Conservation (phyloP, 2,797 vertebrate genomes). For the Caiman crocodilus region DNA sequence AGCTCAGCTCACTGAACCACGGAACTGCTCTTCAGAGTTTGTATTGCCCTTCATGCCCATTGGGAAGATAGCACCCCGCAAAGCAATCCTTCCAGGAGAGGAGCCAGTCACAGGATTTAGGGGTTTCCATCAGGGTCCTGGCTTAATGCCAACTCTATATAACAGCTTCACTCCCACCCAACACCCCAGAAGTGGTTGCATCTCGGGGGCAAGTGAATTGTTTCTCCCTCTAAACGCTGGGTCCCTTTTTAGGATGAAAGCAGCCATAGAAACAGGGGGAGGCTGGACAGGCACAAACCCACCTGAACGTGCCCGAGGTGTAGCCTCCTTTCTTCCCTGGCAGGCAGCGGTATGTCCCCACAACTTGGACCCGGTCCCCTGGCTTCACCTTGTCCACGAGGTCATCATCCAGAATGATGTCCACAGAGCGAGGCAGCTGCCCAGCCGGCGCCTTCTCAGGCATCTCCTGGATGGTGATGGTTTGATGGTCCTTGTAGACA, state of each 20-base stretch:
- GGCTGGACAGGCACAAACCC: background rate
- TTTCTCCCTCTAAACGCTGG: background rate
- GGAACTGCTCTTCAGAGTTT: background rate
- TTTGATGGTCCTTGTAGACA: conserved; percentile 96
- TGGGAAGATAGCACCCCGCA: too few species aligned
- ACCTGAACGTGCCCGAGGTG: conserved; percentile 97
- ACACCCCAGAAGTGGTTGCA: background rate
- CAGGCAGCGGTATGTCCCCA: conserved; percentile 96
- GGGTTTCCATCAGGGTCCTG: background rate
- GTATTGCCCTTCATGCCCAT: background rate
- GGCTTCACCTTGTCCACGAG: conserved; percentile 94
- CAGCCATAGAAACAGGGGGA: background rate
- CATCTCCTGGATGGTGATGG: conserved; percentile 98
- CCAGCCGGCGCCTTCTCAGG: conserved; percentile 97
- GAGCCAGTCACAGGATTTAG: background rate
- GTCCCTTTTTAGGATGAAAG: background rate
- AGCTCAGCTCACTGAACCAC: background rate
- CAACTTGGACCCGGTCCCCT: conserved; percentile 92
- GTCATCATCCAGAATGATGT: conserved; percentile 95
- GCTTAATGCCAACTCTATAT: background rate
- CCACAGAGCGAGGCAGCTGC: conserved; percentile 95
- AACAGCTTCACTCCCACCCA: background rate
- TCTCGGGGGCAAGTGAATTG: background rate
- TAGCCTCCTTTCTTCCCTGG: conserved; percentile 95
- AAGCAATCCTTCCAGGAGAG: background rate